Percentiles rank a stretch among this genome's conserved stretches.
These are phyloP conservation scores for Sinodicranocentrus sp. DNA, from an alignment of 2,888 invertebrate species.

Conservation along the genomic window DNA sequence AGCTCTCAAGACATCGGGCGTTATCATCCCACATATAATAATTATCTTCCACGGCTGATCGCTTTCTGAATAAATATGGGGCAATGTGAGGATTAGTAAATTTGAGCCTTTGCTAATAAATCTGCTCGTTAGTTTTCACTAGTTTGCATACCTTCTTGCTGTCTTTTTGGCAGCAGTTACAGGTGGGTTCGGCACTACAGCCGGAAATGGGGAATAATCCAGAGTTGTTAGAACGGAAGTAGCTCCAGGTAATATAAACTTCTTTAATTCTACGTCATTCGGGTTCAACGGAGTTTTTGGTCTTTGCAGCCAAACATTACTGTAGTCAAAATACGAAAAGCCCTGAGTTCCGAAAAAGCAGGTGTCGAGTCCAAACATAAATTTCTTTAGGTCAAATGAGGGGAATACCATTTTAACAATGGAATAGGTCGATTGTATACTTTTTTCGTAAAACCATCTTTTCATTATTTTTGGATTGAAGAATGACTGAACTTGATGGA, in stretches of 20 bases:
- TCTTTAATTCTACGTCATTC: conserved; percentile 41
- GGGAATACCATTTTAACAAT: conserved; percentile 64
- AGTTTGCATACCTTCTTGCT: too few relatives aligned
- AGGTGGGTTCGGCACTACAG: neutral
- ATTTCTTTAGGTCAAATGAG: conserved; percentile 63
- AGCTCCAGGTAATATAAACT: conserved; percentile 23
- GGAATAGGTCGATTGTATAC: conserved; percentile 34
- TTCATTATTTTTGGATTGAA: conserved; percentile 66
- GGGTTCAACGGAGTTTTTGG: conserved; percentile 48
- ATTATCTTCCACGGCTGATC: neutral
- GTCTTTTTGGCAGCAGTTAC: too few relatives aligned
- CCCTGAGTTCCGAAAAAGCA: conserved; percentile 60
- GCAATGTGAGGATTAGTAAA: neutral
- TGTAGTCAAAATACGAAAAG: conserved; percentile 44
- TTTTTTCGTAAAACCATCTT: conserved; percentile 65
- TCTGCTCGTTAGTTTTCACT: too few relatives aligned
- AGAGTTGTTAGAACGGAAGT: conserved; percentile 11
- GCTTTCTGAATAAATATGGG: conserved; percentile 1
- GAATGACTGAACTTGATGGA: conserved; percentile 60
- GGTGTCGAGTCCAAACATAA: conserved; percentile 61
- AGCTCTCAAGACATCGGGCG: conserved; percentile 34
- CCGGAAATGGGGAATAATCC: conserved; percentile 39
- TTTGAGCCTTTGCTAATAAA: neutral
- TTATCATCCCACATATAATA: conserved; percentile 33
- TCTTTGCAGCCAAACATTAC: conserved; percentile 53